These are phyloP conservation scores for Bombus fervidus DNA, from an alignment of 1,140 invertebrate genomes.

Conservation along the genomic window DNA sequence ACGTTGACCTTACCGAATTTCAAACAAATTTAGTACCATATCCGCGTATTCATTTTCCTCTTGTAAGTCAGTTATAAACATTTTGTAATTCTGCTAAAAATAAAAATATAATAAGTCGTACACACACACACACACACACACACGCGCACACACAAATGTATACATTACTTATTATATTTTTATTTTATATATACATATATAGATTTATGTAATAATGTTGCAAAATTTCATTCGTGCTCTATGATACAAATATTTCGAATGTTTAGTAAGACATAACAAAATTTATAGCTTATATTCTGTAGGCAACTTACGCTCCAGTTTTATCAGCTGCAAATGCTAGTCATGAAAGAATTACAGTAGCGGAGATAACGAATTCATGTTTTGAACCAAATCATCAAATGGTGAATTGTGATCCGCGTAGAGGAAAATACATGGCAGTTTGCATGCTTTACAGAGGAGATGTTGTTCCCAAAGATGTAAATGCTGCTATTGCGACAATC, in stretches of 20 bases:
- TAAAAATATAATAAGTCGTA: background rate
- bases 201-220: background rate
- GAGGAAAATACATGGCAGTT: slow-evolving; percentile 89
- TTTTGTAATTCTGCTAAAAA: background rate
- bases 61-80: slow-evolving; percentile 79
- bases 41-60: slow-evolving; percentile 89
- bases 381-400: slow-evolving; percentile 93
- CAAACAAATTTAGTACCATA: slow-evolving; percentile 89
- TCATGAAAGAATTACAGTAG: slow-evolving; percentile 87
- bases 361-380: slow-evolving; percentile 89
- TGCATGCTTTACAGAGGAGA: slow-evolving; percentile 88
- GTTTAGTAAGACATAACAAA: background rate
- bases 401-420: slow-evolving; percentile 89
- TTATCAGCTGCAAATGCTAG: slow-evolving; percentile 87
- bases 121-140: no score
- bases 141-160: no score
- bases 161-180: no score
- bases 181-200: no score
- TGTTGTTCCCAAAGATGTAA: slow-evolving; percentile 85
- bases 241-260: background rate
- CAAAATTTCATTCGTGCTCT: background rate
- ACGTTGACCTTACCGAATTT: slow-evolving; percentile 93
- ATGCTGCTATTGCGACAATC: slow-evolving; percentile 86
- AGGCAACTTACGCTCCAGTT: slow-evolving; percentile 89
- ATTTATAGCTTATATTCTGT: background rate